Evolutionary conservation across 2,113 vertebrate genomes (phyloP).

Genomic region (Crypturellus undulatus): DNA sequence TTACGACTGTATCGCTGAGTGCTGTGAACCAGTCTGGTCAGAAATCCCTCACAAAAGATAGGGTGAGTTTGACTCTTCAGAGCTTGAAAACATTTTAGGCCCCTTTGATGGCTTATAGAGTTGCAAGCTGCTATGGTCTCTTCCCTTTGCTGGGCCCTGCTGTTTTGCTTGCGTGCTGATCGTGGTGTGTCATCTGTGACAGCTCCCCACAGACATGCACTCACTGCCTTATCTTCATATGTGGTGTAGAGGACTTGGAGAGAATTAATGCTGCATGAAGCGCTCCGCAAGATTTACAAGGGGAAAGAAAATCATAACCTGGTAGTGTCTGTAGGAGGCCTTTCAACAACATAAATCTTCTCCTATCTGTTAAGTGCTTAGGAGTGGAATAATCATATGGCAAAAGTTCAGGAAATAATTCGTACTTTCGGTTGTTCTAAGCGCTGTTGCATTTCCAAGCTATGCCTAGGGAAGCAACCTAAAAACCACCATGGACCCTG

Average conservation of each 20-base stretch:
- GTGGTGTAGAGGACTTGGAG: neutral
- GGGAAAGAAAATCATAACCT: rapidly evolving
- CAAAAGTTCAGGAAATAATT: neutral
- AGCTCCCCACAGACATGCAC: neutral
- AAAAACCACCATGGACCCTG: neutral
- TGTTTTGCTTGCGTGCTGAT: neutral
- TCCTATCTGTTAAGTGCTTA: neutral
- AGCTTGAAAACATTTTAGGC: neutral
- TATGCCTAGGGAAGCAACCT: neutral
- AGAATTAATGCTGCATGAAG: neutral
- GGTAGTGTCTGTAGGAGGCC: neutral
- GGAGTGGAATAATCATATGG: neutral
- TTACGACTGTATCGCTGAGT: neutral
- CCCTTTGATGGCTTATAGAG: neutral
- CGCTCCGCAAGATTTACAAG: neutral
- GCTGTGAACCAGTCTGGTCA: neutral
- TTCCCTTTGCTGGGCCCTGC: neutral
- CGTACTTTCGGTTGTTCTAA: neutral
- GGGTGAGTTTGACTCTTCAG: neutral
- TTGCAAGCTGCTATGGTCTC: rapidly evolving
- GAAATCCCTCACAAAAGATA: neutral
- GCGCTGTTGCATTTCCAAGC: neutral
- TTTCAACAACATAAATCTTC: neutral
- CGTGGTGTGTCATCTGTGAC: rapidly evolving
- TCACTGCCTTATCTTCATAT: neutral